phyloP scores from a whole-genome alignment of 2,797 vertebrate species.

The Lates japonicus region DNA sequence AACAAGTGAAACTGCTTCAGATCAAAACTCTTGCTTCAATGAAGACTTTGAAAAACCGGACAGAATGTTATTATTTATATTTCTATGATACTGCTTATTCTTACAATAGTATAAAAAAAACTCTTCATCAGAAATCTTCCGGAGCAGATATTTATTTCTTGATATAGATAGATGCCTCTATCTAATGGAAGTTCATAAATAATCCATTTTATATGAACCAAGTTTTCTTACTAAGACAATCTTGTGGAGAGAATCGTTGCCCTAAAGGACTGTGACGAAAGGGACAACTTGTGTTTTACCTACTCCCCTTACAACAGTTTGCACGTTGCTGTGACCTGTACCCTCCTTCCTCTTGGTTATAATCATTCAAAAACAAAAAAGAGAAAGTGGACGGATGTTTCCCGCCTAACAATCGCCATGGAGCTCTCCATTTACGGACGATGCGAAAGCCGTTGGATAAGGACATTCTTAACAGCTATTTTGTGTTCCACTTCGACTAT shows the following conservation, averaged over 20 bases:
- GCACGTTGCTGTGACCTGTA: conserved; percentile 79
- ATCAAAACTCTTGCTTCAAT: conserved; percentile 72
- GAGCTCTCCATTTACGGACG: conserved; percentile 84
- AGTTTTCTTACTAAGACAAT: conserved; percentile 84
- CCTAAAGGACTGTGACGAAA: conserved; percentile 71
- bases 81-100: conserved; percentile 83
- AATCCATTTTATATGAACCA: conserved; percentile 80
- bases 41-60: conserved; percentile 77
- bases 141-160: conserved; percentile 85
- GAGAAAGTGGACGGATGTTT: conserved; percentile 59
- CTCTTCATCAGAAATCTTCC: conserved; percentile 81
- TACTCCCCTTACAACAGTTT: conserved; percentile 80
- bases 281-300: conserved; percentile 80
- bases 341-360: conserved; percentile 53
- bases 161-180: conserved; percentile 79
- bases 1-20: conserved; percentile 76
- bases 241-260: conserved; percentile 70
- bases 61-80: conserved; percentile 83
- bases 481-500: conserved; percentile 63
- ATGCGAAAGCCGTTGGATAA: conserved; percentile 64
- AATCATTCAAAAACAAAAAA: conserved; percentile 44
- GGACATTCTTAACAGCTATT: conserved; percentile 63
- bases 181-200: conserved; percentile 76
- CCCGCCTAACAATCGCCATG: conserved; percentile 81
- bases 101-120: conserved; percentile 73